A percentile compares a stretch with the other conserved stretches of the same genome.
Evolutionary conservation across 2,113 vertebrate species (phyloP).

Genomic region (Oreotrochilus melanogaster): DNA sequence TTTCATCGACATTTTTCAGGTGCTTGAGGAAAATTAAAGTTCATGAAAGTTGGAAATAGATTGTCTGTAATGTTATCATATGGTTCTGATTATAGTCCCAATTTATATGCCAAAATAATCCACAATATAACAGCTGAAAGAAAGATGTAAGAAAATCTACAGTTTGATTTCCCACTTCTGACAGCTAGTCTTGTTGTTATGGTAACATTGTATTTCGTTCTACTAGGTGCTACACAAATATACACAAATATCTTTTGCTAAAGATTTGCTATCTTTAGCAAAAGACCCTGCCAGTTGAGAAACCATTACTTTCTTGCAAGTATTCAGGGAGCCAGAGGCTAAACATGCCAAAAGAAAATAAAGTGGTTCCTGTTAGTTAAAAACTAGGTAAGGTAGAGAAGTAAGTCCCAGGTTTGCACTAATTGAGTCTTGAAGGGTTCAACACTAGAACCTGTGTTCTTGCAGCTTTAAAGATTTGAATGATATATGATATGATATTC

Average conservation of each 20-base stretch:
- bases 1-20: background rate
- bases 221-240: background rate
- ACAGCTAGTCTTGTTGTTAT: background rate
- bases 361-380: background rate
- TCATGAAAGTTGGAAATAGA: background rate
- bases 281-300: background rate
- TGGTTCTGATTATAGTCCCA: background rate
- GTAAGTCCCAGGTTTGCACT: background rate
- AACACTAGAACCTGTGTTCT: background rate
- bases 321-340: background rate
- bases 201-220: background rate
- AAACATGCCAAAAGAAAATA: background rate
- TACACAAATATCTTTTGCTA: too few relatives aligned
- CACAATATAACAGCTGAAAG: background rate
- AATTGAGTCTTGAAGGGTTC: background rate
- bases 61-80: background rate
- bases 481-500: too few relatives aligned
- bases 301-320: background rate
- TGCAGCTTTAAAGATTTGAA: background rate
- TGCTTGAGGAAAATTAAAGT: background rate
- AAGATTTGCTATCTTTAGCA: background rate
- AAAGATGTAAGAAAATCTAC: background rate
- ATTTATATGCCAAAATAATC: background rate
- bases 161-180: background rate
- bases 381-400: background rate